These are phyloP conservation scores for Xerus inauris DNA, from an alignment of 2,113 vertebrate genomes.

Conservation along the genomic window DNA sequence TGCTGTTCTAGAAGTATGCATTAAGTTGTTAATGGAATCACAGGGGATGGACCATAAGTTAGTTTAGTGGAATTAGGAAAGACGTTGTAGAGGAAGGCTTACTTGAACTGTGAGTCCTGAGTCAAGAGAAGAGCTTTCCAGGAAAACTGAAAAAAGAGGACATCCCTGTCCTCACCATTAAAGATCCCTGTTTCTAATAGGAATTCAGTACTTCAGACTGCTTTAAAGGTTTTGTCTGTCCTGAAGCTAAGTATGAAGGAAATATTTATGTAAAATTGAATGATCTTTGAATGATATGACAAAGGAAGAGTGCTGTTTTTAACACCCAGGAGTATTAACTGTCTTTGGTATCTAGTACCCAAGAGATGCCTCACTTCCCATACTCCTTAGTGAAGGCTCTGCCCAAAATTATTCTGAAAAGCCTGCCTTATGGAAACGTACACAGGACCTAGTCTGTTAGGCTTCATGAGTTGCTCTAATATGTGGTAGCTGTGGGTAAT, in stretches of 20 bases:
- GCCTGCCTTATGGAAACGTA: background rate
- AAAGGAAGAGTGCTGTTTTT: slow-evolving; percentile 13
- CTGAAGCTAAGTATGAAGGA: slow-evolving; percentile 23
- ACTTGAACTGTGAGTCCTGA: slow-evolving; percentile 47
- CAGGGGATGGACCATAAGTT: background rate
- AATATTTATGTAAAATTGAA: slow-evolving; percentile 49
- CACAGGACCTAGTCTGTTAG: background rate
- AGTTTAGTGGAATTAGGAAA: slow-evolving; percentile 31
- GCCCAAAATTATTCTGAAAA: background rate
- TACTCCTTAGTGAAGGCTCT: background rate
- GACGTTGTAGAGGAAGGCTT: slow-evolving; percentile 14
- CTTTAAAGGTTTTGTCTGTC: slow-evolving; percentile 56
- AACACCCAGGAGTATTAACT: background rate
- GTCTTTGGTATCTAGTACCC: background rate
- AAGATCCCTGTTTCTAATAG: slow-evolving; percentile 43
- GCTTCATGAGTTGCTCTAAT: background rate
- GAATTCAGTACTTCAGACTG: slow-evolving; percentile 17
- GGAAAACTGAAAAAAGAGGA: background rate
- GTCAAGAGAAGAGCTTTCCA: background rate
- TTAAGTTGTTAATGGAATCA: slow-evolving; percentile 27
- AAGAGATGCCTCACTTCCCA: background rate
- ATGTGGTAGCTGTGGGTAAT: background rate
- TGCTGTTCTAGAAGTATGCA: background rate
- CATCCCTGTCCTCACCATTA: background rate
- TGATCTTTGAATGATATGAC: slow-evolving; percentile 37